Percentiles rank a stretch among this genome's conserved stretches.
Evolutionary conservation across 1,140 invertebrate genomes (phyloP).

Genomic region (Atta cephalotes): DNA sequence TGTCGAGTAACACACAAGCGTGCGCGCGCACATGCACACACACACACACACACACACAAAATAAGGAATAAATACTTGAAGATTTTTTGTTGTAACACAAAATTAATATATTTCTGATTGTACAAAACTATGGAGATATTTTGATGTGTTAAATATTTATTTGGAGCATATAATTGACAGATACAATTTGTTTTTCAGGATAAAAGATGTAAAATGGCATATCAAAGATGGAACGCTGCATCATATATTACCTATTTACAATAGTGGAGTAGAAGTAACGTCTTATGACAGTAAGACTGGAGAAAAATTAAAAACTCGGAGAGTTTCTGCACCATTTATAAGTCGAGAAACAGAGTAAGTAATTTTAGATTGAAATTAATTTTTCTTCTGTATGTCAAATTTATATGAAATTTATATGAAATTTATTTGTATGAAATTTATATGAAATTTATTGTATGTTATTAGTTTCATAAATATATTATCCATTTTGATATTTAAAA

Average conservation of each 20-base stretch:
- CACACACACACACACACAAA: background rate
- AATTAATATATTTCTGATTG: slow-evolving; percentile 1
- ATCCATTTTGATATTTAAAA: slow-evolving; percentile 43
- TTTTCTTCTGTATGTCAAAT: background rate
- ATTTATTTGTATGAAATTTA: background rate
- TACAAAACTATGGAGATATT: slow-evolving; percentile 22
- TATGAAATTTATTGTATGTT: background rate
- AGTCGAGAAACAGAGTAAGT: slow-evolving; percentile 87
- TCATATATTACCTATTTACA: slow-evolving; percentile 89
- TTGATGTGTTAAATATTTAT: slow-evolving; percentile 25
- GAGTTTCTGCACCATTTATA: slow-evolving; percentile 89
- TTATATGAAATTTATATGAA: background rate
- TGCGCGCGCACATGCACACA: background rate
- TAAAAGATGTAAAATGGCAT: slow-evolving; percentile 87
- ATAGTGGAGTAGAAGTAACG: slow-evolving; percentile 90
- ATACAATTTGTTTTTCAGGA: slow-evolving; percentile 68
- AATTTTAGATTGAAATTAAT: slow-evolving; percentile 20
- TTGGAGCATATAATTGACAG: slow-evolving; percentile 1
- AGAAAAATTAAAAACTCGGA: slow-evolving; percentile 88
- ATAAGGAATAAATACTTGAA: background rate
- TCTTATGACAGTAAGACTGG: slow-evolving; percentile 90
- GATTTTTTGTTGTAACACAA: background rate
- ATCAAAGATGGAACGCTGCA: slow-evolving; percentile 88
- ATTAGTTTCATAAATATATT: slow-evolving; percentile 4
- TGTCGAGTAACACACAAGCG: background rate